phyloP scores from a whole-genome alignment of 2,113 vertebrate genomes.

The Rhineura floridana region DNA sequence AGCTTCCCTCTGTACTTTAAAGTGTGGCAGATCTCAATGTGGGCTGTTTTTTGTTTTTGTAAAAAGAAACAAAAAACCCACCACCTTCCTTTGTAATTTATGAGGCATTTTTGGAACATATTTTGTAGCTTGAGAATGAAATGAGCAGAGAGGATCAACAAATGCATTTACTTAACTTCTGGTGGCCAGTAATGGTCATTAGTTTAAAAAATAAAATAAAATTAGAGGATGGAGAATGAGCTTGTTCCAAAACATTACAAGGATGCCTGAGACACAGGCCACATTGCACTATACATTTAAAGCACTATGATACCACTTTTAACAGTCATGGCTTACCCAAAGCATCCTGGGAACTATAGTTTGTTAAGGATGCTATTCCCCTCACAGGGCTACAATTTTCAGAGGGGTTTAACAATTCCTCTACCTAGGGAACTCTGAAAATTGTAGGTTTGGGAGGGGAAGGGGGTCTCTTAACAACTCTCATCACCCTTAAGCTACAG shows the following conservation, averaged over 20 bases:
- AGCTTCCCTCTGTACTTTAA: neutral
- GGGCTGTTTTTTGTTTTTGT: conserved; percentile 27
- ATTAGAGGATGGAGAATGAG: neutral
- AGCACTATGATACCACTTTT: no score
- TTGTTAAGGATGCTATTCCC: no score
- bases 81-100: conserved; percentile 19
- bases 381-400: no score
- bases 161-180: conserved; percentile 41
- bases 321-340: no score
- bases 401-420: no score
- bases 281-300: no score
- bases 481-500: no score
- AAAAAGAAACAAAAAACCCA: neutral
- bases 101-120: neutral
- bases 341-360: no score
- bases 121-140: conserved; percentile 37
- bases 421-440: no score
- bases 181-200: neutral
- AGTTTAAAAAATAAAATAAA: conserved; percentile 18
- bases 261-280: no score
- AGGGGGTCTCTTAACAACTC: no score
- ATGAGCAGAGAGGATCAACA: conserved; percentile 30
- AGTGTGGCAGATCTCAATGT: conserved; percentile 28
- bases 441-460: no score
- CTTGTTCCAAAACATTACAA: neutral